Base-by-base conservation (phyloP, 2,888 invertebrate species). In the Thymelicus sylvestris region DNA sequence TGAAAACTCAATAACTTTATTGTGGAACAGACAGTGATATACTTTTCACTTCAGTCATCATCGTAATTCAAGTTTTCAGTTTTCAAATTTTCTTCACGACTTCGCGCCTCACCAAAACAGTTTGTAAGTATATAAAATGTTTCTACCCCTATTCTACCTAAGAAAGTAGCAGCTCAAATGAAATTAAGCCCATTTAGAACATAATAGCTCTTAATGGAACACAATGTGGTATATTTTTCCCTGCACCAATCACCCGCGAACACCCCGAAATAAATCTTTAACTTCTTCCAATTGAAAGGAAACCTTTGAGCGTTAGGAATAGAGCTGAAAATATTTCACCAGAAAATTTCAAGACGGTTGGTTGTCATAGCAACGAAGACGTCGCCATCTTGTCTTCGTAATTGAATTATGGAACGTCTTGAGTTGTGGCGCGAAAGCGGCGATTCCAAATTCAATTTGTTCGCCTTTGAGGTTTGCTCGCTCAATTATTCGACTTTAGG, bases 351-450 rank as follows among this genome's bases (percentile, higher is more conserved):
- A 87, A 88, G 88, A 88, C 83, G 86, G 82, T 79, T 66, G 74
- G 89, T 89, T 80, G 82, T 83, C 79, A 85, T 83, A 78, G 84
- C 83, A 85, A 89, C 90, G 74, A 84, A 90, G 90, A 85, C 85
- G 85, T 81, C 83, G 90, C 87, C 91, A 91, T 91, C 89, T 89
- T 92, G 90, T 76, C 77, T 81, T 80, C 78, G 77, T 83, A 85
- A 88, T 81, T 81, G 77, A 86, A 85, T 89, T 86, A 82, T 66
- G 79, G 80, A 91, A 86, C 90, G 88, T 92, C 93, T 91, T 91
- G 89, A 86, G 84, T 88, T 91, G 92, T 79, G 90, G 91, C 87
- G 81, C 83, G 77, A 86, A 87, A 86, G 88, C 87, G 85, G 77
- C 79, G 81, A 83, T 86, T 83, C 81, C 69, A 81, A 87, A 89